Conservation (phyloP, 2,797 vertebrate species). For the Coilia nasus region DNA sequence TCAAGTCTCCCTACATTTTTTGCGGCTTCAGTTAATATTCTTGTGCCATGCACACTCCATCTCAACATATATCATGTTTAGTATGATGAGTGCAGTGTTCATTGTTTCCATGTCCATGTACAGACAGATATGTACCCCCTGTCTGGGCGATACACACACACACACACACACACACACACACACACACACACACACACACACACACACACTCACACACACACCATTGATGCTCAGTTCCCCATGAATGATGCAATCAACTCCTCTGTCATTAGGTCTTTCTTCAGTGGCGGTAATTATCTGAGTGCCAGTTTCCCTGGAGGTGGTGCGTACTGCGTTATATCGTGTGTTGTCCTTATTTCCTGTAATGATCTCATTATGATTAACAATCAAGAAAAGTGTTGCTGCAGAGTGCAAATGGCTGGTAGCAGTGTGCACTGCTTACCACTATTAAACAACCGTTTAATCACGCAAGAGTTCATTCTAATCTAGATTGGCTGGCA, state of each 20-base stretch:
- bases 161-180: constrained; percentile 11
- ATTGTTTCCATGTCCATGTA: neutral
- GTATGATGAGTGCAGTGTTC: neutral
- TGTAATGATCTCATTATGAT: constrained; percentile 22
- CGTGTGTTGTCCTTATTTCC: constrained; percentile 11
- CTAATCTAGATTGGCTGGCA: neutral
- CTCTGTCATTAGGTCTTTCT: constrained; percentile 14
- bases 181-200: neutral
- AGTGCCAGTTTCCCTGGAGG: neutral
- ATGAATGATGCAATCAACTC: constrained; percentile 51
- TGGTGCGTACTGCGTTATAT: neutral
- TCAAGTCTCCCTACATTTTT: no score
- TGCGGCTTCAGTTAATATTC: neutral
- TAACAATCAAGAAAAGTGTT: constrained; percentile 25
- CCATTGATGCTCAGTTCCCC: constrained; percentile 47
- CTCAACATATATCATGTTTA: neutral
- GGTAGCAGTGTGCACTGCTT: neutral
- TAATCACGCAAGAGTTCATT: neutral
- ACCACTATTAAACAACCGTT: neutral
- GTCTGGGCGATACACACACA: constrained; percentile 1
- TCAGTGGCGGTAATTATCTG: neutral
- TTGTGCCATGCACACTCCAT: constrained; percentile 17
- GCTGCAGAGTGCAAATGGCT: neutral
- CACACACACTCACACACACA: constrained; percentile 6
- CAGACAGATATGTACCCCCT: neutral